A percentile compares a stretch with the other conserved stretches of the same genome.
Evolutionary conservation across 53 echinoderm and acorn worm species (phyloP).

Genomic region (Arbacia lixula): DNA sequence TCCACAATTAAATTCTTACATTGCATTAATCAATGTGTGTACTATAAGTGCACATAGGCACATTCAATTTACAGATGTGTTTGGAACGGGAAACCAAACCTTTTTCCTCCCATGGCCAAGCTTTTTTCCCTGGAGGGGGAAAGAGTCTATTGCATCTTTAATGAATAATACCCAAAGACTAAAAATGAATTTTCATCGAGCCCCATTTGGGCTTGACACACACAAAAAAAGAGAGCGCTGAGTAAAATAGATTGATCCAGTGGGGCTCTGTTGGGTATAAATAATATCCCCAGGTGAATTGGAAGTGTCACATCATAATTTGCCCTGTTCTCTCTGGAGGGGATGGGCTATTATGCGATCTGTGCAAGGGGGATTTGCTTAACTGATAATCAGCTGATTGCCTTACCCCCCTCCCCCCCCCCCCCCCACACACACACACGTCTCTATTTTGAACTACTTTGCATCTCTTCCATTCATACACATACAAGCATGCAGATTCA

Average conservation of each 20-base stretch:
- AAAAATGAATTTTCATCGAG: slow-evolving; percentile 44
- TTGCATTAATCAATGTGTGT: too few relatives aligned
- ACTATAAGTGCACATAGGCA: too few relatives aligned
- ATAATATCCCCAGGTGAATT: slow-evolving; percentile 30
- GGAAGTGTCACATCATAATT: slow-evolving; percentile 41
- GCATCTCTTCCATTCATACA: too few relatives aligned
- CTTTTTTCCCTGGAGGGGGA: slow-evolving; percentile 10
- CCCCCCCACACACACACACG: too few relatives aligned
- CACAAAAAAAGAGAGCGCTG: slow-evolving; percentile 29
- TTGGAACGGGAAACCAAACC: slow-evolving; percentile 20
- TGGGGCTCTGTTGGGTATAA: slow-evolving; percentile 23
- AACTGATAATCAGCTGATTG: slow-evolving; percentile 12
- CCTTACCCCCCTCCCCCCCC: too few relatives aligned
- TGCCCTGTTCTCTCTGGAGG: slow-evolving; percentile 24
- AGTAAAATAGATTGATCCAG: slow-evolving; percentile 34
- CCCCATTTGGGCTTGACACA: slow-evolving; percentile 10
- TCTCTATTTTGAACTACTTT: too few relatives aligned
- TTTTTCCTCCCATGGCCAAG: slow-evolving; percentile 19
- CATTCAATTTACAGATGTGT: neutral
- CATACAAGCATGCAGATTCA: too few relatives aligned
- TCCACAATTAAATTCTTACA: too few relatives aligned
- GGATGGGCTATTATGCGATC: neutral
- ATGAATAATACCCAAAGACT: slow-evolving; percentile 43
- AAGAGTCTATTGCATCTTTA: slow-evolving; percentile 46
- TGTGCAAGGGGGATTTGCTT: neutral